These are phyloP conservation scores for Rutpela maculata DNA, from an alignment of 2,888 invertebrate genomes.

Conservation along the genomic window DNA sequence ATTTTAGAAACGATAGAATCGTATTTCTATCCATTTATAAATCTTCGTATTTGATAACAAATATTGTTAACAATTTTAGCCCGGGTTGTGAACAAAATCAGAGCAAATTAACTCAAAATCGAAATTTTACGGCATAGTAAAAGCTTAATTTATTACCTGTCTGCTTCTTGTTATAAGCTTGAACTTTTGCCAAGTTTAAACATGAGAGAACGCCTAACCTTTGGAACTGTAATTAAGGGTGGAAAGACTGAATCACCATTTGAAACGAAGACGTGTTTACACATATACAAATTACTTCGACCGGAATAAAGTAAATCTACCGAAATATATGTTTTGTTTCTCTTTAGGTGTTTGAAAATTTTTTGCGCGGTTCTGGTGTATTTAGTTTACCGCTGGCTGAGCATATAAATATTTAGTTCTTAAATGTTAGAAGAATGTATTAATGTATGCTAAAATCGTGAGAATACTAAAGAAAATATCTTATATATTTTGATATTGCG, in stretches of 20 bases:
- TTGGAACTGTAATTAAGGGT: constrained; percentile 6
- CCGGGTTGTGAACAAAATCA: not conserved
- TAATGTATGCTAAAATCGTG: not conserved
- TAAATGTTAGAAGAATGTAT: not conserved
- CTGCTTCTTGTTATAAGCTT: not conserved
- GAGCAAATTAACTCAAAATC: not conserved
- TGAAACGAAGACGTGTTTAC: not conserved
- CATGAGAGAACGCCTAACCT: constrained; percentile 1
- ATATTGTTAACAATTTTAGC: not conserved
- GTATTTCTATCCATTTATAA: no score
- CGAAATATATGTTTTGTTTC: constrained; percentile 10
- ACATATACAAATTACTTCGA: not conserved
- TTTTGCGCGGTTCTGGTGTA: constrained; percentile 2
- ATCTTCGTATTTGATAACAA: not conserved
- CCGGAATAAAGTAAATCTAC: constrained; percentile 1
- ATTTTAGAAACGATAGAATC: no score
- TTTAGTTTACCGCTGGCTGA: not conserved
- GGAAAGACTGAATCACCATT: not conserved
- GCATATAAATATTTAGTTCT: not conserved
- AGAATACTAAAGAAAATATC: not conserved
- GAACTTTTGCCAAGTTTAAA: constrained; percentile 7
- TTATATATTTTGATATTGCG: not conserved
- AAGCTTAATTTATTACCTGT: constrained; percentile 3
- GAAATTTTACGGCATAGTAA: not conserved
- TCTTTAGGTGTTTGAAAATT: not conserved